Base-by-base conservation (phyloP, 2,113 vertebrate species). In the Pelecanus crispus region DNA sequence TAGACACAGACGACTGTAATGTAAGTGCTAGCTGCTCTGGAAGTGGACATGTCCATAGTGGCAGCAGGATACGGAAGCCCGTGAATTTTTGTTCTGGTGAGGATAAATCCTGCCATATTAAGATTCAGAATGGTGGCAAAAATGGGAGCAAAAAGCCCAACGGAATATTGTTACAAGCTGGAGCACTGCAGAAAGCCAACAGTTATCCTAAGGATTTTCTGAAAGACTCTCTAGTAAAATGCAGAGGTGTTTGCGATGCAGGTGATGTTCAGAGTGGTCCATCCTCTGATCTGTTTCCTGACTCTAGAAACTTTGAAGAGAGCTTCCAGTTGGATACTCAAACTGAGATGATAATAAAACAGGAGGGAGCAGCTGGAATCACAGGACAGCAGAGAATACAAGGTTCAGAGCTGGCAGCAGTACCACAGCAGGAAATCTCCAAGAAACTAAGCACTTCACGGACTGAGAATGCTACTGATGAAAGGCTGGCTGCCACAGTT, bases 301-400 rank as follows among this genome's bases (percentile, higher is more conserved):
- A 62, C 50, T 92, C 91, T 11, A 94, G 92, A 92, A 98, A 98
- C 74, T 99, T 99, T 96, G 98, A 99, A 77, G 98, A 99, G 81
- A 99, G 99, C 95, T 99, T 99, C 87, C 98, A 98, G 96, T 94
- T 99, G 88, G 99, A 99, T 97, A 99, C 99, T 88, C 99, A 99
- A 92, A 99, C 98, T 18, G 99, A 99, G 81, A 98, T 97, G 97
- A 98, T 99, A 75, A 98, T 99, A 80, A 97, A 98, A 86, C 98
- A 99, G 66, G 97, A 97, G 47, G 84, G 91, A 95, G 73, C 86
- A 93, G 61, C 81, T 86, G 95, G 86, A 97, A 94, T 89, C 56
- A 36, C 77, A 74, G 94, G 67, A 84, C 81, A 92, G 36, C 81
- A 85, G 90, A 88, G 55, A 92, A 75, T 83, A 53, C 83, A 88